These are phyloP conservation scores for Brachionichthys hirsutus DNA, from an alignment of 2,113 vertebrate species.

Conservation along the genomic window DNA sequence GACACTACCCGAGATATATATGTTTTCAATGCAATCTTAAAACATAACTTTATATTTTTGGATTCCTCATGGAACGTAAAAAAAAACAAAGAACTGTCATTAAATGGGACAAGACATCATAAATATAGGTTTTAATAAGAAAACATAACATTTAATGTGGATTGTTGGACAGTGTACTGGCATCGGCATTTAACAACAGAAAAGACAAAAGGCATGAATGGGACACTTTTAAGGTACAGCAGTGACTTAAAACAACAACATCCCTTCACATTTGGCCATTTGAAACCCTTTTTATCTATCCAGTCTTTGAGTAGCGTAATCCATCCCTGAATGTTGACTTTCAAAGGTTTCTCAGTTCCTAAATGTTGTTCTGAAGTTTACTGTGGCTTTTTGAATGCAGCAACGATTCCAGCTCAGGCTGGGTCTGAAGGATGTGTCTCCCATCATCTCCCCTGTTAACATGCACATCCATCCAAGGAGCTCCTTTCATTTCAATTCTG, in stretches of 20 bases:
- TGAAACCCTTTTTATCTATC: constrained; percentile 12
- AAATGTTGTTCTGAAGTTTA: too few relatives aligned
- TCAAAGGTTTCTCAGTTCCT: background rate
- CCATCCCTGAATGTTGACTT: background rate
- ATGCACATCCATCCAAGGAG: constrained; percentile 4
- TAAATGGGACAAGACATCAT: constrained; percentile 15
- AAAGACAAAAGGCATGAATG: constrained; percentile 66
- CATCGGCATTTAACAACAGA: constrained; percentile 51
- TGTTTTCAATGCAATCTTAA: too few relatives aligned
- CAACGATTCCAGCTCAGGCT: too few relatives aligned
- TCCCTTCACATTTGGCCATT: constrained; percentile 44
- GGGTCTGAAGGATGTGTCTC: too few relatives aligned
- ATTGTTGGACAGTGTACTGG: constrained; percentile 54
- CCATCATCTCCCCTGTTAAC: too few relatives aligned
- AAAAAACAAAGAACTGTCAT: constrained; percentile 12
- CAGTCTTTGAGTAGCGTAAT: background rate
- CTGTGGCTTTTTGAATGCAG: too few relatives aligned
- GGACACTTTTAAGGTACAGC: constrained; percentile 45
- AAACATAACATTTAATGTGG: constrained; percentile 66
- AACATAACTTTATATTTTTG: too few relatives aligned
- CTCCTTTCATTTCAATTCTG: too few relatives aligned
- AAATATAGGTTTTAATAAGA: constrained; percentile 48
- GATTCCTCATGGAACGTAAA: constrained; percentile 1
- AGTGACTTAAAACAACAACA: constrained; percentile 13
- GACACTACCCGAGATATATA: too few relatives aligned